Percentiles rank a stretch among this genome's conserved stretches.
Evolutionary conservation across 2,113 vertebrate species (phyloP).

Genomic region (Poeciliopsis retropinna): DNA sequence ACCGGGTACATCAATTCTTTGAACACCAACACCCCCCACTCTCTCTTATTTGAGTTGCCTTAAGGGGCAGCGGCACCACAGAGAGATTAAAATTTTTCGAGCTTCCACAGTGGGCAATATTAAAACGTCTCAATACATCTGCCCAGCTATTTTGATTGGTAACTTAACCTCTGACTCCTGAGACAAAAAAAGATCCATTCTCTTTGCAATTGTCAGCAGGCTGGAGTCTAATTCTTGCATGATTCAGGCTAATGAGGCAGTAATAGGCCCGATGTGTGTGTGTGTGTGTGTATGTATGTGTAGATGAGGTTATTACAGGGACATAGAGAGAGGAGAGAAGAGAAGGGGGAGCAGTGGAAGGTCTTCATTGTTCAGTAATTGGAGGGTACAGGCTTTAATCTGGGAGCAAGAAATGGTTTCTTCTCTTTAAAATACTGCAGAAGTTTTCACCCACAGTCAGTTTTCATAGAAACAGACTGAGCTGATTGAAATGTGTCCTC

Average conservation of each 20-base stretch:
- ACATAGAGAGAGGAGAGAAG: constrained; percentile 83
- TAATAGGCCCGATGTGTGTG: constrained; percentile 88
- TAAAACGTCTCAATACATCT: constrained; percentile 99
- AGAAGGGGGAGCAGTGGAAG: constrained; percentile 70
- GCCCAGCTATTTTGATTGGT: constrained; percentile 97
- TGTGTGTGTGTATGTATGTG: constrained; percentile 87
- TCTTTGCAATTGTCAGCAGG: constrained; percentile 90
- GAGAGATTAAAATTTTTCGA: constrained; percentile 96
- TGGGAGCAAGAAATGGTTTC: constrained; percentile 44
- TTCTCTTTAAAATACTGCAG: constrained; percentile 28
- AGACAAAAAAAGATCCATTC: constrained; percentile 86
- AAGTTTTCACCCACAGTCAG: constrained; percentile 27
- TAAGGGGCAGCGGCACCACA: constrained; percentile 90
- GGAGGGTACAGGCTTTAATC: constrained; percentile 78
- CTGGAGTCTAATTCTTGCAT: constrained; percentile 97
- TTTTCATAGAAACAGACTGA: constrained; percentile 36
- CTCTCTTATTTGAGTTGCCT: constrained; percentile 94
- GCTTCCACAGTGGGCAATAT: constrained; percentile 97
- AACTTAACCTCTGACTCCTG: constrained; percentile 99
- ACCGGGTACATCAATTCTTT: constrained; percentile 73
- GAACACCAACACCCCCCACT: constrained; percentile 78
- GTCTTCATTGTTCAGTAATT: constrained; percentile 92
- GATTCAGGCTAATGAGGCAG: constrained; percentile 95
- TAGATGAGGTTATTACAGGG: constrained; percentile 96
- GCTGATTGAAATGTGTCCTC: constrained; percentile 27